Base-by-base conservation (phyloP, 2,888 invertebrate species). In the Cremastinae sp. region DNA sequence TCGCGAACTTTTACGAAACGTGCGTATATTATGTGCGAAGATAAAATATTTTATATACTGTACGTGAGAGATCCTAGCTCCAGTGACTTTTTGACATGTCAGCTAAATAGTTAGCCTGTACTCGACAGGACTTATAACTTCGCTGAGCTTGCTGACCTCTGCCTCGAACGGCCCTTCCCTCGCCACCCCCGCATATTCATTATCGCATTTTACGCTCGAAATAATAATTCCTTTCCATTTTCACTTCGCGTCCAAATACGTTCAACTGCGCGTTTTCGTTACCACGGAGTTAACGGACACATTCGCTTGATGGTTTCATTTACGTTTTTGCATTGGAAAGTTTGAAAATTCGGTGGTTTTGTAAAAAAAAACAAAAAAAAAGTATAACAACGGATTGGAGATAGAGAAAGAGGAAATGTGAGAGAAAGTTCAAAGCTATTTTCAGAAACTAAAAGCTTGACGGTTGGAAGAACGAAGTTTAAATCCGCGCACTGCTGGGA, bases 71-170 rank as follows among this genome's bases (percentile, higher is more conserved):
- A 14, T 43, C 36, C 8, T 22, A 58, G 51, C 34, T 36, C 22
- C 54, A 18, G 65, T 53, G 61, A 73, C 59, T 73, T 73, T 45
- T 61, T 59, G 61, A 73, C 73, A 59, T 66, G 73, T 73, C 73
- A 73, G 73, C 73, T 43, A 73, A 73, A 73, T 73, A 66, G 73
- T 73, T 73, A 61, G 43, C 59, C 65, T 59, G 59, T 59, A 65
- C 65, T 56, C 45, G 59, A 66, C 53, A 59, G 53, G 45, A 16
- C 28, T 14, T 73, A 59, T 66, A 61, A 53, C 51, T 65, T 58
- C 51, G 65, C 14, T 28, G 59, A 45, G 3, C 51, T 49, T 54
- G 56, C 64, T 65, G 72, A 53, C 47, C 61, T 59, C 53, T 62
- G 51, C 45, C 64, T 36, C 49, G 4, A 22, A 0, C 20, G 18